phyloP scores from a whole-genome alignment of 1,140 invertebrate species.

The Meloidogyne floridensis region DNA sequence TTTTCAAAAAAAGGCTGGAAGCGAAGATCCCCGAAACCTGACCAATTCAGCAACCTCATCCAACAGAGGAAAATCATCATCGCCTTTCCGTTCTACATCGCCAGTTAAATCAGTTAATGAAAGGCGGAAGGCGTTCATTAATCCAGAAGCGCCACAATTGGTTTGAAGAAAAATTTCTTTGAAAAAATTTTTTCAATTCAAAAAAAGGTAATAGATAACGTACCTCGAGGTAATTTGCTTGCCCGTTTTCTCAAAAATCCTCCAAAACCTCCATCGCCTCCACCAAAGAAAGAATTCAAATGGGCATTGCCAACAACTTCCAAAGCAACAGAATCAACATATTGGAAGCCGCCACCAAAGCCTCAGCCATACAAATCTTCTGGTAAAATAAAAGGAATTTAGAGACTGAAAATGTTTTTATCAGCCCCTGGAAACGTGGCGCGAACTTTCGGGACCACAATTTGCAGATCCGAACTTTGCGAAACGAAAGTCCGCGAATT shows the following conservation, averaged over 20 bases:
- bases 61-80: background rate
- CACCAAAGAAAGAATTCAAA: conserved; percentile 30
- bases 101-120: conserved; percentile 24
- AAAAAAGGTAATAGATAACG: conserved; percentile 27
- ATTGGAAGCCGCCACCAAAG: conserved; percentile 27
- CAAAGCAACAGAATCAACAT: conserved; percentile 24
- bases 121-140: conserved; percentile 23
- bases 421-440: too few species aligned
- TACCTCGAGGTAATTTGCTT: conserved; percentile 30
- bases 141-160: conserved; percentile 22
- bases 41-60: background rate
- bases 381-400: conserved; percentile 12
- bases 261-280: conserved; percentile 25
- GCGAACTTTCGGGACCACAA: too few species aligned
- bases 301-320: conserved; percentile 31
- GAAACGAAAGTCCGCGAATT: too few species aligned
- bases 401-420: too few species aligned
- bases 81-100: conserved; percentile 1
- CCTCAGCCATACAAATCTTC: conserved; percentile 33
- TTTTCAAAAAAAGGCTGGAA: background rate
- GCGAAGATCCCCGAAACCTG: background rate
- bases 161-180: background rate
- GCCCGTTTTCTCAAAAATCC: conserved; percentile 21
- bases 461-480: too few species aligned
- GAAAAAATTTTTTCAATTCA: background rate